Conservation (phyloP, 2,888 invertebrate genomes). For the Coleophora flavipennella region DNA sequence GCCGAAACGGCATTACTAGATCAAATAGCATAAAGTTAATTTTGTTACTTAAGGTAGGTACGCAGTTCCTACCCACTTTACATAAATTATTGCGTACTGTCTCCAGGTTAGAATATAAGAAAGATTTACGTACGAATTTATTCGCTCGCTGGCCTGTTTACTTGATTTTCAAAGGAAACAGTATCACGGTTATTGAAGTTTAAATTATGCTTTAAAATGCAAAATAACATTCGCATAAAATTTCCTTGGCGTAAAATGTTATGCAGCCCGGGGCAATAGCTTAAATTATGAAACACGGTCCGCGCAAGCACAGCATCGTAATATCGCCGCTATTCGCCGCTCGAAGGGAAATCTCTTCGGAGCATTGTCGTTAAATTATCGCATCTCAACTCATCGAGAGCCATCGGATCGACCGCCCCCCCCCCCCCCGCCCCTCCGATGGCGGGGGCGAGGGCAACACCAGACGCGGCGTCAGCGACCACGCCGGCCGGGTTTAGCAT, state of each 20-base stretch:
- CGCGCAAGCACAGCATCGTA: slow-evolving; percentile 36
- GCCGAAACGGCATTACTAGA: slow-evolving; percentile 12
- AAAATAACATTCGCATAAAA: slow-evolving; percentile 42
- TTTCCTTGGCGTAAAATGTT: slow-evolving; percentile 35
- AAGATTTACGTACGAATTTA: no score
- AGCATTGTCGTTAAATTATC: slow-evolving; percentile 37
- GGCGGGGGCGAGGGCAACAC: slow-evolving; percentile 31
- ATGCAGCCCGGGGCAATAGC: slow-evolving; percentile 37
- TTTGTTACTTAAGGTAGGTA: not conserved
- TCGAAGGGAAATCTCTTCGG: slow-evolving; percentile 18
- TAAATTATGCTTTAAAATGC: slow-evolving; percentile 32
- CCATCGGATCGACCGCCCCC: slow-evolving; percentile 20
- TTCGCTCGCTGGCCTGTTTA: no score
- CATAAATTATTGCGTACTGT: no score
- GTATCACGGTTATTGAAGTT: not conserved
- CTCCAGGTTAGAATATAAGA: no score
- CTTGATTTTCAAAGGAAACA: no score
- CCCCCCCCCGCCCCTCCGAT: slow-evolving; percentile 60
- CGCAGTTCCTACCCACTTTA: no score
- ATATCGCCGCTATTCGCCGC: slow-evolving; percentile 48
- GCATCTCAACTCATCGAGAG: slow-evolving; percentile 44
- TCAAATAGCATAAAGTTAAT: slow-evolving; percentile 13
- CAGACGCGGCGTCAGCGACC: slow-evolving; percentile 40
- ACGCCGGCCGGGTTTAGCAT: slow-evolving; percentile 48
- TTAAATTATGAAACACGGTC: slow-evolving; percentile 46